Base-by-base conservation (phyloP, 2,113 vertebrate species). In the Empidonax alnorum region DNA sequence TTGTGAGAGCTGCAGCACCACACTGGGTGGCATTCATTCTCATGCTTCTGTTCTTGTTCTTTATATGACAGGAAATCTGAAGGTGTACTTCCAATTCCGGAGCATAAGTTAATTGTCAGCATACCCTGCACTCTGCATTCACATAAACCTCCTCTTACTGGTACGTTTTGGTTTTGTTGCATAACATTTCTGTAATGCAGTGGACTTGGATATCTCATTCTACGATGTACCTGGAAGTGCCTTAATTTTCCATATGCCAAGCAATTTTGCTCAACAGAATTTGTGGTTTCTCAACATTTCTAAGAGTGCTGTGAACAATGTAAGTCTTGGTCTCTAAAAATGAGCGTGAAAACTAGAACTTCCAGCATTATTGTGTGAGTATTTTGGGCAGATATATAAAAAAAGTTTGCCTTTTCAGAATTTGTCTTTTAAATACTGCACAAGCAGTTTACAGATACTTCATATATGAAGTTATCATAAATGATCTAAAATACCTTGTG, bases 101-200 rank as follows among this genome's bases (percentile, higher is more conserved):
- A 99, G 68, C 98, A 98, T 41, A 98, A 98, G 62, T 84, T 99
- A 93, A 97, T 99, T 65, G 98, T 99, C 96, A 99, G 99, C 55
- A 92, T 99, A 53, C 99, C 99, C 21, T 99, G 99, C 87, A 95
- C 93, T 35, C 98, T 99, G 55, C 99, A 99, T 94, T 99, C 99
- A 62, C 99, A 99, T 80, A 99, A 99, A 73, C 99, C 99, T 7
- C 98, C 98, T 21, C 98, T 99, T 27, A 93, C 98, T 96, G 99
- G 99, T 99, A 98, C 0, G 98, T 97, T 92, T 59, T 44, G 28
- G 3, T 7, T 73, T 66, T 69, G n/a, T 59, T 69, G 20, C 9
- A 3, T 55, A 25, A 30, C 39, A 10, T 89, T 91, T 90, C 46
- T 89, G 23, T 66, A 39, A 28, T 2, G 0, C 28, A 24, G 72